Evolutionary conservation across 2,113 vertebrate genomes (phyloP), one percentile per base, ranked within the genome.

Genomic region (Chionodraco myersi): DNA sequence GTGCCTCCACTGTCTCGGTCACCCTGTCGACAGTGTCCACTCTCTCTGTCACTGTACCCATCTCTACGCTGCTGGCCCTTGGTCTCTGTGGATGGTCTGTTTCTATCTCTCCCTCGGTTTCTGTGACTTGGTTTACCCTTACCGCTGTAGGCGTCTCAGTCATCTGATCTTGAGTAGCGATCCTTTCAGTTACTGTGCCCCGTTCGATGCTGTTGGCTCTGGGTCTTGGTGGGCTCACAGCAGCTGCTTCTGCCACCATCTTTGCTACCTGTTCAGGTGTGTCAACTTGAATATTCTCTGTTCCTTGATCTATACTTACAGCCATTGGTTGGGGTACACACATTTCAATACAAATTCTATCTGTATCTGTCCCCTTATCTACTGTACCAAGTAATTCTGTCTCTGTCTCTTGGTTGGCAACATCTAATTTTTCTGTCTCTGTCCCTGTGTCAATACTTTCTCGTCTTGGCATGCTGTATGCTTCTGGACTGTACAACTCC

Each of bases 301-400:
- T 71, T 80, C 58, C 81, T 67, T 87, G 76, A 80, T 89, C 85
- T 45, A 26, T 52, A 26, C 56, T 64, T 6, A 51, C 76, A 52
- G 77, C 23, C 3, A 8, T 58, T 54, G 59, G 47, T 65, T 18
- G 67, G 34, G 91, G 77, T 10, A 84, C 44, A 49, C 15, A 64
- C 5, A 94, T 85, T 90, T 90, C 86, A 66, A 94, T 60, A 49
- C 67, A 91, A 41, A 94, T 94, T 62, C 63, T 90, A 4, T 91
- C 85, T 18, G 90, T 94, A 60, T 94, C 93, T 18, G 93, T 94
- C 34, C 90, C 93, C 81, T 94, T 72, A 82, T 94, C 91, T 56
- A 89, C 71, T 93, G 82, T 51, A 79, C 89, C 72, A 26, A 69
- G 80, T 0, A 21, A 76, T 91, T 95, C 84, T 92, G 90, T 82